Evolutionary conservation across 92 coral and sea anemone genomes (phyloP).

Genomic region (Zoanthus sociatus): DNA sequence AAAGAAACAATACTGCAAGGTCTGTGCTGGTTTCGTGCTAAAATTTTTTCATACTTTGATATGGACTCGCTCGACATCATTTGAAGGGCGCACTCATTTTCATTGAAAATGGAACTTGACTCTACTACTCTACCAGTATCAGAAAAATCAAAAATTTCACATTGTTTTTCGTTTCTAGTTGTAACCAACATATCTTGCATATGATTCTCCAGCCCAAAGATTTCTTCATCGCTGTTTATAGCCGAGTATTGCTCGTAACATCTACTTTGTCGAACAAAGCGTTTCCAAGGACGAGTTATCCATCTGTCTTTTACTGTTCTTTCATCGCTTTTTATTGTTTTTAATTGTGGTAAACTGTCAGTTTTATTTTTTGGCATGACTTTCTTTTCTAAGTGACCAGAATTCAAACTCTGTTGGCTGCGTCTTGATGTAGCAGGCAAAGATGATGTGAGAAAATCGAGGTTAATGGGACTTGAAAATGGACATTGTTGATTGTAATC

Average conservation of each 20-base stretch:
- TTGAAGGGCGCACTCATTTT: neutral
- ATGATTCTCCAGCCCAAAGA: conserved; percentile 3
- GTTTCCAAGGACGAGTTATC: neutral
- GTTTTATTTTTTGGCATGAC: neutral
- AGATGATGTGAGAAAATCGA: neutral
- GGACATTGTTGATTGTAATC: no score
- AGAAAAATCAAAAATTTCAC: neutral
- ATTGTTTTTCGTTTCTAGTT: neutral
- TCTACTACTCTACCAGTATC: conserved; percentile 7
- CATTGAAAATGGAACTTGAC: conserved; percentile 2
- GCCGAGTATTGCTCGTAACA: conserved; percentile 3
- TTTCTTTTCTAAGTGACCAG: neutral
- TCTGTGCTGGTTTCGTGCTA: neutral
- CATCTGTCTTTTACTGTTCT: neutral
- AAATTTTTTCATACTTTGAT: neutral
- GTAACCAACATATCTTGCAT: conserved; percentile 18
- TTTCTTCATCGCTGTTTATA: conserved; percentile 15
- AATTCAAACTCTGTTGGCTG: neutral
- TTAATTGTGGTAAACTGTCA: neutral
- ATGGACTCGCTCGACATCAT: neutral
- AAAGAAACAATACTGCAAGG: no score
- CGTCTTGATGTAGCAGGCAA: neutral
- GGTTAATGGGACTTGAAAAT: neutral
- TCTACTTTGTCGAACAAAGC: neutral
- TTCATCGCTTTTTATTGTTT: neutral